Base-by-base conservation (phyloP, 2,797 vertebrate genomes). In the Microcaecilia unicolor region DNA sequence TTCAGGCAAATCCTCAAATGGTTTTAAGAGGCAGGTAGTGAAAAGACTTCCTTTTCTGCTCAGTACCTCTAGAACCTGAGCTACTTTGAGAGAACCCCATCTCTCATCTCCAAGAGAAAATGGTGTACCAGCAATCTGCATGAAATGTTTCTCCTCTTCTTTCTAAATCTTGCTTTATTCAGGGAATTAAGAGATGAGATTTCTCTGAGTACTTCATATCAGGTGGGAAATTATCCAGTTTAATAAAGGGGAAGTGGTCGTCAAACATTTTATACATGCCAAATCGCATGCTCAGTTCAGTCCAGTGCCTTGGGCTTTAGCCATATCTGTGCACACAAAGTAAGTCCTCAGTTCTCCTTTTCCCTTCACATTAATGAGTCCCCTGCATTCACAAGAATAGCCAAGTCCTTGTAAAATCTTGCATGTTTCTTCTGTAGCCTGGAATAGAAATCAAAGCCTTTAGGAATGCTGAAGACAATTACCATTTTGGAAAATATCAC, bases 331-430 rank as follows among this genome's bases (percentile, higher is more conserved):
- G 39, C 92, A 95, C 51, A 99, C 84, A 51, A 97, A 99, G 67
- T 93, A 99, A 40, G 95, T 99, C 69, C 79, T 85, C 38, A 99
- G 78, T 46, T 97, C 94, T 9, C 95, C 95, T 67, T 99, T 99
- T 41, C 95, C 95, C 71, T 99, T 99, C 39, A 99, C 92, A 0
- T 85, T 90, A 44, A 99, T 97, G 39, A 97, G 70, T 25, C 95
- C 95, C 8, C 95, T 81, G 31, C 94, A 98, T 25, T 97, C 94
- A 7, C 93, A 97, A 0, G 85, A 92, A 61, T 99, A 99, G 8
- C 95, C 94, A 27, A 98, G 53, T 36, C 67, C 78, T 61, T 81
- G 80, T 18, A 99, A 79, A 53, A 91, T 86, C 13, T 50, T 67
- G 6, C 83, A 77, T 0, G 93, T 96, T 70, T 99, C 95, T 55